Base-by-base conservation (phyloP, 2,113 vertebrate genomes). In the Myrmophylax atrothorax region DNA sequence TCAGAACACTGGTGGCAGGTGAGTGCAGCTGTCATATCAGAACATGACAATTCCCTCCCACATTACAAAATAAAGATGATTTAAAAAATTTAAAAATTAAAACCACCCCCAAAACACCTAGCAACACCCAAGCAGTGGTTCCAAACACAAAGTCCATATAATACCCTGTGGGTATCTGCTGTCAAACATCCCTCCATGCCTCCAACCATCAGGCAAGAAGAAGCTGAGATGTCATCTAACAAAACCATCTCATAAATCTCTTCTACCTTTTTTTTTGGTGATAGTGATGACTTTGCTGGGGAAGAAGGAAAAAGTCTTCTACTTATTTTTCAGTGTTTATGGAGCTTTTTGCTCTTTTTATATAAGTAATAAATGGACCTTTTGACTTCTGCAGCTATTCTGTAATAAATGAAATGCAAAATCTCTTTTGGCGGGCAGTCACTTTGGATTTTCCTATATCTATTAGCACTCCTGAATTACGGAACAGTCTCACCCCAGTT, bases 331-430 rank as follows among this genome's bases (percentile, higher is more conserved):
- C 37, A 35, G 12, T 35, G 49, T 66, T 94, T 73, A 50, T 58
- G 25, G 50, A 74, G 31, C 0, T 62, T 95, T 93, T 91, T 79
- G 9, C 35, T 77, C 7, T 69, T 90, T 90, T 62, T 47, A 24
- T 25, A 24, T 40, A 44, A 72, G 11, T 1, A 1, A 76, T 72
- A 81, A 90, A 60, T 28, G 53, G 68, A 90, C 13, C 9, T 79
- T 83, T 94, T 91, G 31, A 64, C 53, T 96, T 88, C 52, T 80
- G 66, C 64, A 78, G 58, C 24, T 81, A 53, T 80, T 70, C 78
- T 63, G 40, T 73, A 94, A 63, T 53, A 92, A 96, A 70, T 76
- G 69, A 92, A 92, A 69, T 87, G 83, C 56, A 93, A 89, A 95
- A 94, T 78, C 16, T 82, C 69, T 73, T 58, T 42, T 84, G 86